Percentiles rank a stretch among this genome's conserved stretches.
These are phyloP conservation scores for Clupea harengus DNA, from an alignment of 2,113 vertebrate genomes.

Conservation along the genomic window DNA sequence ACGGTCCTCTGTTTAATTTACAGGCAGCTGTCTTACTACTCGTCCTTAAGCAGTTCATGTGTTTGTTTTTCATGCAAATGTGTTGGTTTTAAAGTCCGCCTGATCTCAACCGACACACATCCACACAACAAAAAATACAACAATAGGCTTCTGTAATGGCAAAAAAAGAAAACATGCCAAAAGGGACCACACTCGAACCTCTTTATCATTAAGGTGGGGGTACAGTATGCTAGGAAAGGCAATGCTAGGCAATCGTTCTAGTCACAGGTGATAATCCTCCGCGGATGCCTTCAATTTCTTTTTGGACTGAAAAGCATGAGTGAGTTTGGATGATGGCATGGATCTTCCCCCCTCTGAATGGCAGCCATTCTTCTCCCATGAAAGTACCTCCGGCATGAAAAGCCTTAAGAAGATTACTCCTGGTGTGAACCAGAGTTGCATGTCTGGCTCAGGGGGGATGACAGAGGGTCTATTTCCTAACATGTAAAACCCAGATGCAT, in stretches of 20 bases:
- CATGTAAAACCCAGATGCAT: neutral
- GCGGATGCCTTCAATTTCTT: neutral
- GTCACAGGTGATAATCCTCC: neutral
- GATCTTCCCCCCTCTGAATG: neutral
- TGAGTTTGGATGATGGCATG: constrained; percentile 7
- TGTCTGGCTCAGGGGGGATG: neutral
- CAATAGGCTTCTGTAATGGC: neutral
- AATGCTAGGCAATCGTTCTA: neutral
- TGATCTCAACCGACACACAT: neutral
- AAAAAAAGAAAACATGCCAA: neutral
- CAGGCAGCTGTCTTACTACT: neutral
- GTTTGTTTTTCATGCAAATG: constrained; percentile 5
- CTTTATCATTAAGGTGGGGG: neutral
- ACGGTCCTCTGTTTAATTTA: neutral
- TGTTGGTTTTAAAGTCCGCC: neutral
- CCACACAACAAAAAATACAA: neutral
- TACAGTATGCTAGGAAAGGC: neutral
- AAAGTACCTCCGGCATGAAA: neutral
- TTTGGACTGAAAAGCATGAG: neutral
- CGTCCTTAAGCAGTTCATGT: neutral
- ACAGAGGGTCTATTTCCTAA: neutral
- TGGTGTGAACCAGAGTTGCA: neutral
- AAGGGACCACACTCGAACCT: neutral
- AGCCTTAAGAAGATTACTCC: constrained; percentile 10
- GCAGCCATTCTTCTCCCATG: neutral